Evolutionary conservation across 53 echinoderm and acorn worm species (phyloP).

Genomic region (Holothuria leucospilota): DNA sequence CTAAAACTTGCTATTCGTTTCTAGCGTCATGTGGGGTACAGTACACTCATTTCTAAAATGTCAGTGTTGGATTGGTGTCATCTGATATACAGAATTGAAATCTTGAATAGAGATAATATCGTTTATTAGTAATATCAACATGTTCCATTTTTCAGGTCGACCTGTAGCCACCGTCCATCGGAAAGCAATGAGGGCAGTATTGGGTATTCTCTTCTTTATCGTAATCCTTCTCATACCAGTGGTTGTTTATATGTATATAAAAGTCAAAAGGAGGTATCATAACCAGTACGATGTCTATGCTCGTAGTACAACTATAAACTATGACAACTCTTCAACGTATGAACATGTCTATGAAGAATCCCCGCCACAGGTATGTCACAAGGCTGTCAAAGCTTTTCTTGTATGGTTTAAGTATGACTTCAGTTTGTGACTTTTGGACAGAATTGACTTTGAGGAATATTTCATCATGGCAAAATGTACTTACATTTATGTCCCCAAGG

Average conservation of each 20-base stretch:
- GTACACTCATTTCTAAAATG: not conserved
- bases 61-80: not conserved
- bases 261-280: conserved; percentile 70
- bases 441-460: too few relatives aligned
- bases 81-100: too few relatives aligned
- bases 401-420: too few relatives aligned
- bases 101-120: too few relatives aligned
- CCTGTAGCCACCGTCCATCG: not conserved
- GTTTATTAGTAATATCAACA: too few relatives aligned
- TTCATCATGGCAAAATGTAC: too few relatives aligned
- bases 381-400: not conserved
- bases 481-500: too few relatives aligned
- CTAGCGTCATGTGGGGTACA: too few relatives aligned
- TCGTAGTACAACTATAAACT: conserved; percentile 85
- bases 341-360: conserved; percentile 85
- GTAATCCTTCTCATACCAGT: conserved; percentile 67
- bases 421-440: too few relatives aligned
- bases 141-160: not conserved
- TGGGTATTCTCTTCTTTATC: conserved; percentile 69
- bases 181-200: conserved; percentile 23
- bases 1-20: too few relatives aligned
- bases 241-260: conserved; percentile 71
- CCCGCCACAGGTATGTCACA: conserved; percentile 27
- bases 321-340: conserved; percentile 75
- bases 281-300: conserved; percentile 91